These are phyloP conservation scores for Drosophila bifasciata DNA, from an alignment of 1,140 invertebrate genomes.

Conservation along the genomic window DNA sequence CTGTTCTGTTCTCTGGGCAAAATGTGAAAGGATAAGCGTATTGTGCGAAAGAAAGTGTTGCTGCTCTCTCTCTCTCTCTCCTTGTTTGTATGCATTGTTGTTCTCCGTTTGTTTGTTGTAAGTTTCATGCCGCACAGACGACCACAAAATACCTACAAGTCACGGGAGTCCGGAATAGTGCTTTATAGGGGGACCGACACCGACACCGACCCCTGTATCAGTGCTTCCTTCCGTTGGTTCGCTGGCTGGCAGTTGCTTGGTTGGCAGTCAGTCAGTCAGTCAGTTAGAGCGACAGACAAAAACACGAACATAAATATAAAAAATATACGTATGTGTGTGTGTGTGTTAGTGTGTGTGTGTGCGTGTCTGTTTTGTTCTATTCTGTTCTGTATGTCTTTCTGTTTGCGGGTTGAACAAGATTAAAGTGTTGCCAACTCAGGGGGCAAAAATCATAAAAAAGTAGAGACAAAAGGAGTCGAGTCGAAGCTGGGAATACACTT, in stretches of 20 bases:
- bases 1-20: neutral
- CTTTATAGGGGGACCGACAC: neutral
- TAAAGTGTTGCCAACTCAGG: constrained; percentile 64
- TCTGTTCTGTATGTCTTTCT: constrained; percentile 18
- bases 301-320: constrained; percentile 78
- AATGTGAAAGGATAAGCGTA: constrained; percentile 64
- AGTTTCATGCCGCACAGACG: constrained; percentile 60
- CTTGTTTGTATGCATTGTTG: constrained; percentile 25
- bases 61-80: neutral
- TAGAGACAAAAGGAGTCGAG: neutral
- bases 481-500: constrained; percentile 17
- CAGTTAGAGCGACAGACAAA: constrained; percentile 51
- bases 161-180: constrained; percentile 34
- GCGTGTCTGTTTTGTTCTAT: constrained; percentile 5
- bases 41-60: constrained; percentile 60
- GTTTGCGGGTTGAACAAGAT: constrained; percentile 64
- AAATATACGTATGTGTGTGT: constrained; percentile 46
- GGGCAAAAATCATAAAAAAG: constrained; percentile 49
- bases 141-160: constrained; percentile 74
- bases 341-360: constrained; percentile 3
- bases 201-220: neutral
- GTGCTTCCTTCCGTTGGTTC: constrained; percentile 4
- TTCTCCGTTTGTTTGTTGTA: constrained; percentile 55
- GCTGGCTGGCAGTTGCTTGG: constrained; percentile 4
- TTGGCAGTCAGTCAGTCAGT: constrained; percentile 47